A percentile compares a stretch with the other conserved stretches of the same genome.
phyloP scores from a whole-genome alignment of 2,888 invertebrate species.

The Hemaris fuciformis region DNA sequence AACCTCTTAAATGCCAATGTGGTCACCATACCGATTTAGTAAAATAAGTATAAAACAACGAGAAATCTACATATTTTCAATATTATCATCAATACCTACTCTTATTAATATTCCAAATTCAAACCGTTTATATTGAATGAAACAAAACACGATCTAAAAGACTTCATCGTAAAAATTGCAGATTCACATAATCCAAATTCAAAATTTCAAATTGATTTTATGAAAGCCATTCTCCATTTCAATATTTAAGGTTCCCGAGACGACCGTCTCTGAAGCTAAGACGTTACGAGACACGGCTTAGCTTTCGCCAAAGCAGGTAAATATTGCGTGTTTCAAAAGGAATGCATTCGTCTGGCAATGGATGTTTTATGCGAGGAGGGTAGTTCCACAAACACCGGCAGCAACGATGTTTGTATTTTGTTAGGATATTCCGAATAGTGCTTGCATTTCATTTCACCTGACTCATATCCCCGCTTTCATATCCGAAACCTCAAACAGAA shows the following conservation, averaged over 20 bases:
- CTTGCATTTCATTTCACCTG: neutral
- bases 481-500: too few relatives aligned
- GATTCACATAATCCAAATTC: too few relatives aligned
- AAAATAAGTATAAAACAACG: too few relatives aligned
- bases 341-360: neutral
- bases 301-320: neutral
- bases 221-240: neutral
- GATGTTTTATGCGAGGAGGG: neutral
- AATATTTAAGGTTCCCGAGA: neutral
- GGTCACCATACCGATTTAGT: too few relatives aligned
- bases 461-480: too few relatives aligned
- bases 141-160: too few relatives aligned
- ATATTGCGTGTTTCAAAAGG: neutral
- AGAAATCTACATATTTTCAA: too few relatives aligned
- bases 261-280: neutral
- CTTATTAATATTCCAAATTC: too few relatives aligned
- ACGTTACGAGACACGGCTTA: neutral
- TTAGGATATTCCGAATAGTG: neutral
- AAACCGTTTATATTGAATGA: too few relatives aligned
- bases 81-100: too few relatives aligned
- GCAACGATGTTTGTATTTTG: conserved; percentile 5
- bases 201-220: neutral
- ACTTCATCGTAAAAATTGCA: too few relatives aligned
- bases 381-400: neutral
- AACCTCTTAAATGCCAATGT: too few relatives aligned